phyloP scores from a whole-genome alignment of 2,888 invertebrate genomes.

The Acanthosepion lycidas region DNA sequence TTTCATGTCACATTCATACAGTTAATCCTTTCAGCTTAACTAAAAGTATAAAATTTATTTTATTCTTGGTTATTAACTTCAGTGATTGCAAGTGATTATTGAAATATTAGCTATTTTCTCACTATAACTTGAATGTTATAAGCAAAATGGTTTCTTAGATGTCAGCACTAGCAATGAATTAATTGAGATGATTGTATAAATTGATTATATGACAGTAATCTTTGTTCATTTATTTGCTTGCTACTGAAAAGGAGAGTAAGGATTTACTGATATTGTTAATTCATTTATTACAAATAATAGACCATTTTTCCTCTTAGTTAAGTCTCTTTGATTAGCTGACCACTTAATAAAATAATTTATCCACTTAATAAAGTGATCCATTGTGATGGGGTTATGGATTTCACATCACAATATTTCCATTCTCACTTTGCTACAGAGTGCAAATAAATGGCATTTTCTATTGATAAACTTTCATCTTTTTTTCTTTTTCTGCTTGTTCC shows the following conservation, averaged over 20 bases:
- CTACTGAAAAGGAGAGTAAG: not conserved
- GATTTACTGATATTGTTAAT: constrained; percentile 16
- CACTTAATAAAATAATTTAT: not conserved
- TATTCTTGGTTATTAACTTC: not conserved
- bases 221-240: not conserved
- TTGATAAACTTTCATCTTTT: not conserved
- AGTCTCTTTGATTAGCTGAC: not conserved
- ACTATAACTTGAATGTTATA: not conserved
- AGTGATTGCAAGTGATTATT: not conserved
- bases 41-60: not conserved
- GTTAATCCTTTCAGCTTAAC: constrained; percentile 33
- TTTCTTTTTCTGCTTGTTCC: not conserved
- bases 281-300: constrained; percentile 6
- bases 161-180: constrained; percentile 14
- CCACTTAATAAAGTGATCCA: not conserved
- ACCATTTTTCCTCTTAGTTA: not conserved
- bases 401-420: not conserved
- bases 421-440: not conserved
- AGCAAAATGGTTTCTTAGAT: not conserved
- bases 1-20: not conserved
- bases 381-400: not conserved
- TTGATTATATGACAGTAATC: not conserved
- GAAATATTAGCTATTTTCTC: not conserved
- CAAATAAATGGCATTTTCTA: not conserved
- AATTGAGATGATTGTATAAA: not conserved